Percentiles rank a stretch among this genome's conserved stretches.
phyloP scores from a whole-genome alignment of 2,113 vertebrate species.

The Polypterus bichir region DNA sequence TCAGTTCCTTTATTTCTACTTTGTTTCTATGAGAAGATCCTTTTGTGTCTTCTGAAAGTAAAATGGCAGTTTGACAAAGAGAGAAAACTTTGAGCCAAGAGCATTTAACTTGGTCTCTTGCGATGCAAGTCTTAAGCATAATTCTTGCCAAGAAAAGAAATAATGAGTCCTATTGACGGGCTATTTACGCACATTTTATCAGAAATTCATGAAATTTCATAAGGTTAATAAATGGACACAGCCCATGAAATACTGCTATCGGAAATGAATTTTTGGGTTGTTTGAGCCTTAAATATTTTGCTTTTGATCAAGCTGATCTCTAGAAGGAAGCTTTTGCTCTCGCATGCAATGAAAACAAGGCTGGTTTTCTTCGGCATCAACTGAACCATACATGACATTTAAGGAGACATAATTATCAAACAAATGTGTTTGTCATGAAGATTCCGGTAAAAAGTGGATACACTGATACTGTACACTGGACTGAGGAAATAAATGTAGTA shows the following conservation, averaged over 20 bases:
- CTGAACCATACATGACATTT: too few relatives aligned
- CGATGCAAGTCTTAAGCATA: conserved; percentile 18
- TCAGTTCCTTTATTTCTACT: neutral
- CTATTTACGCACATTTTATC: conserved; percentile 12
- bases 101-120: conserved; percentile 43
- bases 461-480: conserved; percentile 13
- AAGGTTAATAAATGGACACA: conserved; percentile 14
- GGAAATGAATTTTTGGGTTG: conserved; percentile 1
- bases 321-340: too few relatives aligned
- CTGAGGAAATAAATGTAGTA: conserved; percentile 2
- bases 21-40: neutral
- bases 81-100: conserved; percentile 24
- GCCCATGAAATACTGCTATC: conserved; percentile 7
- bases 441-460: conserved; percentile 15
- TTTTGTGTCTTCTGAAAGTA: conserved; percentile 6
- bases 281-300: conserved; percentile 1
- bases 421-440: conserved; percentile 13
- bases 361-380: too few relatives aligned
- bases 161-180: conserved; percentile 11
- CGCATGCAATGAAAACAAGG: too few relatives aligned
- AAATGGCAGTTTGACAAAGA: conserved; percentile 2
- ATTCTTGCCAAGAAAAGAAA: conserved; percentile 28
- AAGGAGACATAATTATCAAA: too few relatives aligned
- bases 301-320: neutral
- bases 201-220: conserved; percentile 11